Evolutionary conservation across 1,140 invertebrate genomes (phyloP).

Genomic region (Varroa destructor): DNA sequence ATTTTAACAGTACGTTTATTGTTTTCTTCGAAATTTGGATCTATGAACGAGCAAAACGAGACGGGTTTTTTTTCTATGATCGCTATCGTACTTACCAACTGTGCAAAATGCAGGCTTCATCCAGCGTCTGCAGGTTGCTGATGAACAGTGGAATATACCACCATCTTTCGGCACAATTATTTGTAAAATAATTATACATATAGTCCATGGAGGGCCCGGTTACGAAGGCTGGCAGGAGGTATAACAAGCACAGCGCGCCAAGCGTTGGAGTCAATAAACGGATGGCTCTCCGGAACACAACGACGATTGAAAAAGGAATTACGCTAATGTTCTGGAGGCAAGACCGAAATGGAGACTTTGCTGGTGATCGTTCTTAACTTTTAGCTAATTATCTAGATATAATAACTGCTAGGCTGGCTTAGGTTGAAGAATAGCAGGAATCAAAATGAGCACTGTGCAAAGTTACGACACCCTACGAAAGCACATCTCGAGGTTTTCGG

Average conservation of each 20-base stretch:
- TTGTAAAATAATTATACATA: not conserved
- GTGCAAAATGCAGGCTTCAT: not conserved
- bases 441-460: no score
- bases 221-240: not conserved
- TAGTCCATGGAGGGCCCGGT: constrained; percentile 5
- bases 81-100: not conserved
- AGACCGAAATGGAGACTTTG: no score
- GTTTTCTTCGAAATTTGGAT: not conserved
- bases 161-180: not conserved
- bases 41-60: no score
- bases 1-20: no score
- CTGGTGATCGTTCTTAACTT: no score
- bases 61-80: not conserved
- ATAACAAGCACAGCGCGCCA: not conserved
- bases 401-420: no score
- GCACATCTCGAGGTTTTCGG: no score
- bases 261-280: not conserved
- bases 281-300: not conserved
- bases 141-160: not conserved
- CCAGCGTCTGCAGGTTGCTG: not conserved
- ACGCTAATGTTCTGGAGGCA: no score
- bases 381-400: no score
- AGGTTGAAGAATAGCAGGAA: no score
- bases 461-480: no score
- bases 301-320: not conserved